Evolutionary conservation across 2,888 invertebrate species (phyloP).

Genomic region (Andrena dorsata): DNA sequence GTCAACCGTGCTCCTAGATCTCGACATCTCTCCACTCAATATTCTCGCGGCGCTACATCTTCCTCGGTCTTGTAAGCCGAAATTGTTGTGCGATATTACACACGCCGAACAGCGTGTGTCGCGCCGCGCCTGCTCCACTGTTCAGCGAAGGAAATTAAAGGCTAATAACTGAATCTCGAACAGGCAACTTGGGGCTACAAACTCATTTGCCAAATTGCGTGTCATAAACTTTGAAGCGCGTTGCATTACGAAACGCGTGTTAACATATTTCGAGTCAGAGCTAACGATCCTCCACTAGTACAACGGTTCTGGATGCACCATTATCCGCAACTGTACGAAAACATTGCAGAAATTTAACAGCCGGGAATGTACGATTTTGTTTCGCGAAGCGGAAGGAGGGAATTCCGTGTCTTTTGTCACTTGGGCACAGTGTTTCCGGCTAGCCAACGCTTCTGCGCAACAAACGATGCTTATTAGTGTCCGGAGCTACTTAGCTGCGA

Average conservation of each 20-base stretch:
- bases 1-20: neutral
- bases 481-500: conserved; percentile 10
- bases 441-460: neutral
- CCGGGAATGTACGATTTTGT: neutral
- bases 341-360: neutral
- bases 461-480: conserved; percentile 36
- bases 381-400: neutral
- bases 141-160: conserved; percentile 9
- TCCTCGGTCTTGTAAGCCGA: neutral
- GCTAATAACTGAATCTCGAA: conserved; percentile 21
- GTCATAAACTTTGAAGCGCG: neutral
- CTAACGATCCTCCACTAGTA: neutral
- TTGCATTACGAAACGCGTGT: neutral
- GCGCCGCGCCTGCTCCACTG: neutral
- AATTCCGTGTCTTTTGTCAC: conserved; percentile 15
- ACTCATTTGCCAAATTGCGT: conserved; percentile 11
- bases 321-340: neutral
- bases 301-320: neutral
- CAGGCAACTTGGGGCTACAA: neutral
- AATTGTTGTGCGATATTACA: neutral
- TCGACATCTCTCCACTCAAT: neutral
- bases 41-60: neutral
- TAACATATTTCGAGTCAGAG: neutral
- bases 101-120: neutral
- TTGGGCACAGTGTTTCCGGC: conserved; percentile 8